Evolutionary conservation across 1,140 invertebrate genomes (phyloP).

Genomic region (Cydia strobilella): DNA sequence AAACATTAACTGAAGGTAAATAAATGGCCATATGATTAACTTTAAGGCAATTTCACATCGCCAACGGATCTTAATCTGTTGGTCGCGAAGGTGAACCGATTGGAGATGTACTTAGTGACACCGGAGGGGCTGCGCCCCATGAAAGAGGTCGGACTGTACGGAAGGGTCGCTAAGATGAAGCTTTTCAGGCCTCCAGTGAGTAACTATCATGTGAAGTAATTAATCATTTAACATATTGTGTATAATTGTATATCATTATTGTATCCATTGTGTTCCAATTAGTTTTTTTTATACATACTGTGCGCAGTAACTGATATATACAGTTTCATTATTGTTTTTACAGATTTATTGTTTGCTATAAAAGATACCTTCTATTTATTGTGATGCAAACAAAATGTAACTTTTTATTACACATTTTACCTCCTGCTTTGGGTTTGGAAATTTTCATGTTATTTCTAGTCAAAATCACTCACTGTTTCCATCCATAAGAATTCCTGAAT

Average conservation of each 20-base stretch:
- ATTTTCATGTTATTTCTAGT: too few species aligned
- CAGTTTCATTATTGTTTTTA: not conserved
- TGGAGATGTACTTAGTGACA: constrained; percentile 98
- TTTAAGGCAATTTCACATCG: constrained; percentile 97
- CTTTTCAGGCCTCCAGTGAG: constrained; percentile 94
- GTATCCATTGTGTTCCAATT: not conserved
- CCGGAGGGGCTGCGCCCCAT: constrained; percentile 96
- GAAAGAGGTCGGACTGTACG: constrained; percentile 98
- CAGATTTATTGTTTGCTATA: too few species aligned
- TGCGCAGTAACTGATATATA: not conserved
- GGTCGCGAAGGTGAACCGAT: constrained; percentile 95
- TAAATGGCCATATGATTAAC: constrained; percentile 35
- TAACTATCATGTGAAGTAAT: constrained; percentile 34
- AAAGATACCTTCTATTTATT: too few species aligned
- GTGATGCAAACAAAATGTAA: too few species aligned
- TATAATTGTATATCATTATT: not conserved
- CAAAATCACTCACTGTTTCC: too few species aligned
- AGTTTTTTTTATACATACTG: not conserved
- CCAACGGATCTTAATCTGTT: constrained; percentile 96
- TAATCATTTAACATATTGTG: not conserved
- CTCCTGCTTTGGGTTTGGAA: too few species aligned
- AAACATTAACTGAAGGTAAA: not conserved
- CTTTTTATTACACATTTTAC: too few species aligned
- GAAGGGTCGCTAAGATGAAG: constrained; percentile 96
- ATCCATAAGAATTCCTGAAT: not conserved